These are phyloP conservation scores for Chrysochloris asiatica DNA, from an alignment of 2,113 vertebrate genomes.

Conservation along the genomic window DNA sequence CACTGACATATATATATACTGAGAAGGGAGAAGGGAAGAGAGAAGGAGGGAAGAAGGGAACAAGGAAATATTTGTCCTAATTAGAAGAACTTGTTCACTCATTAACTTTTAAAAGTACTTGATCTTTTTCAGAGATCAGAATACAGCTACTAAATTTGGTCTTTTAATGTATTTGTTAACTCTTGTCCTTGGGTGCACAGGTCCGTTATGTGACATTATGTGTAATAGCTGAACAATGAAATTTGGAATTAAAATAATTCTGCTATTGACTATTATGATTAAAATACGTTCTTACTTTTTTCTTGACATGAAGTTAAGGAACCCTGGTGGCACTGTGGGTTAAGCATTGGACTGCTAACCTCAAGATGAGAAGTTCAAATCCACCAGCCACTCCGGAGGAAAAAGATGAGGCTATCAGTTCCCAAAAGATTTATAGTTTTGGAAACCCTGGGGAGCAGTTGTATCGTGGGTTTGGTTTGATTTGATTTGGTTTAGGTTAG, in stretches of 20 bases:
- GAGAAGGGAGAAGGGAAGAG: not conserved
- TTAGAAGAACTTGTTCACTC: not conserved
- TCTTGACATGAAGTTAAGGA: not conserved
- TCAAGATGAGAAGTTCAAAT: no score
- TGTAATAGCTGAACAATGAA: not conserved
- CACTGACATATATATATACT: not conserved
- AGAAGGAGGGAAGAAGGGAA: no score
- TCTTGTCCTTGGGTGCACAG: not conserved
- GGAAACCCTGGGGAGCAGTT: no score
- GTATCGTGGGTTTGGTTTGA: no score
- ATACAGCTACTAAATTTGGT: not conserved
- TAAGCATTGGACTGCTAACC: no score
- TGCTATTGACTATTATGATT: not conserved
- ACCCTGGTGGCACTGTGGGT: no score
- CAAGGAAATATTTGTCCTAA: not conserved
- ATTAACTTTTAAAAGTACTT: not conserved
- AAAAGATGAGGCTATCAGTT: no score
- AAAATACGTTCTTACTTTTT: slow-evolving; percentile 17
- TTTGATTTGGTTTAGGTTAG: no score
- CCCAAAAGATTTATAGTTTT: no score
- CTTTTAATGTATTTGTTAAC: not conserved
- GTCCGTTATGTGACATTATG: not conserved
- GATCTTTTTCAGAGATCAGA: not conserved
- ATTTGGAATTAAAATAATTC: not conserved
- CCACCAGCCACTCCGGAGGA: no score